A percentile compares a stretch with the other conserved stretches of the same genome.
These are phyloP conservation scores for Hydrolagus colliei DNA, from an alignment of 2,797 vertebrate genomes.

Conservation along the genomic window DNA sequence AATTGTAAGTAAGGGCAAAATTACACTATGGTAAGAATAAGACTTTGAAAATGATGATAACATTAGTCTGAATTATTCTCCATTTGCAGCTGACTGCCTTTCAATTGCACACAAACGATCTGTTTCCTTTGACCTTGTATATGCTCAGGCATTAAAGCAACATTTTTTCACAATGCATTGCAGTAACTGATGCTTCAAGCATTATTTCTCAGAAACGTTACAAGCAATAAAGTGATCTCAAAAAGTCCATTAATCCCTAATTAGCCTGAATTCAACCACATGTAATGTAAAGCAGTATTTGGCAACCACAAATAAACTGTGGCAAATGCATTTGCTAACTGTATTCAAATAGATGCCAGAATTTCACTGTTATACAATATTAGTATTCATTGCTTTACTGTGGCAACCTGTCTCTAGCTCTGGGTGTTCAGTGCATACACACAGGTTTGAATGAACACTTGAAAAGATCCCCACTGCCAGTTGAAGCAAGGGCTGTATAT, in stretches of 20 bases:
- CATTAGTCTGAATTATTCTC: background rate
- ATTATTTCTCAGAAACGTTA: background rate
- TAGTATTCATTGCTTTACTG: background rate
- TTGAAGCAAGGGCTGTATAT: background rate
- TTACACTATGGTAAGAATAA: background rate
- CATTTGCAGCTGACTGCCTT: too few species aligned
- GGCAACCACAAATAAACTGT: background rate
- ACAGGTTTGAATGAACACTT: background rate
- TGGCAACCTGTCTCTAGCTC: background rate
- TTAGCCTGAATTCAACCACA: background rate
- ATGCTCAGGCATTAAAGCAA: background rate
- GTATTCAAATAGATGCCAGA: background rate
- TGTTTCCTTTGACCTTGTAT: too few species aligned
- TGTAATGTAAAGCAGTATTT: background rate
- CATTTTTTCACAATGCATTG: background rate
- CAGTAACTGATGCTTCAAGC: background rate
- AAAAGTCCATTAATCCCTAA: background rate
- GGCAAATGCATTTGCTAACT: background rate
- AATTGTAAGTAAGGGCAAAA: too few species aligned
- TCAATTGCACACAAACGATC: background rate
- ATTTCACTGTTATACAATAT: background rate
- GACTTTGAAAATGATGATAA: background rate
- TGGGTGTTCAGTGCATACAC: background rate
- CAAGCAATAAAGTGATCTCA: constrained; percentile 13
- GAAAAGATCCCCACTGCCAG: background rate